Evolutionary conservation across 2,888 invertebrate species (phyloP), one percentile per base, ranked within the genome.

Genomic region (Tachystola acroxantha): DNA sequence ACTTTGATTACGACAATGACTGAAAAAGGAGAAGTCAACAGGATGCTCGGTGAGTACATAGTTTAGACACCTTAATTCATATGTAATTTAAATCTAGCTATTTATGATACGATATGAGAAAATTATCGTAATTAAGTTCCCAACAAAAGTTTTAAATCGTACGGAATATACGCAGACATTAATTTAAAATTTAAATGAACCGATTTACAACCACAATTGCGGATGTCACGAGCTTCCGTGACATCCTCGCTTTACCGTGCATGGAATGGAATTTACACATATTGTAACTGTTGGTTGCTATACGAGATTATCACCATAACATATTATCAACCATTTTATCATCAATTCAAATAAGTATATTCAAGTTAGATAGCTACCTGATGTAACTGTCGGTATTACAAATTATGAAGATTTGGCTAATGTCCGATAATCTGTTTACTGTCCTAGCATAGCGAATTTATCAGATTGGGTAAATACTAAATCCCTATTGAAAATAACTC

Each of bases 11-110:
- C 61, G 80, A 85, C 46, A 43, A 86, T 84, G 85, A 82, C 79
- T 85, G 86, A 86, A 58, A 79, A 78, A 46, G 68, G 67, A 40
- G 85, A 86, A 62, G 45, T 73, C 33, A 84, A 82, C 55, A 85
- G 85, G 55, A 85, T 86, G 86, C 63, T 85, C 74, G 86, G 86
- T 85, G 45, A 81, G 85, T 77, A 13, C 7, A 16, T 14, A 30
- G 7, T n/a, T 12, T 12, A 12, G 1, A 7, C 20, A 20, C 4
- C 7, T 6, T 20, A 20, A 20, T 20, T 20, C 20, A 7, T 20
- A 6, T 20, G 7, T 20, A 20, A 20, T 20, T 20, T 20, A 20
- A 20, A 4, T 4, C 4, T 6, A n/a, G n/a, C n/a, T n/a, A n/a
- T n/a, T n/a, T n/a, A n/a, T n/a, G n/a, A n/a, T n/a, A n/a, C n/a